phyloP scores from a whole-genome alignment of 1,140 invertebrate genomes.

The Drosophila tropicalis region DNA sequence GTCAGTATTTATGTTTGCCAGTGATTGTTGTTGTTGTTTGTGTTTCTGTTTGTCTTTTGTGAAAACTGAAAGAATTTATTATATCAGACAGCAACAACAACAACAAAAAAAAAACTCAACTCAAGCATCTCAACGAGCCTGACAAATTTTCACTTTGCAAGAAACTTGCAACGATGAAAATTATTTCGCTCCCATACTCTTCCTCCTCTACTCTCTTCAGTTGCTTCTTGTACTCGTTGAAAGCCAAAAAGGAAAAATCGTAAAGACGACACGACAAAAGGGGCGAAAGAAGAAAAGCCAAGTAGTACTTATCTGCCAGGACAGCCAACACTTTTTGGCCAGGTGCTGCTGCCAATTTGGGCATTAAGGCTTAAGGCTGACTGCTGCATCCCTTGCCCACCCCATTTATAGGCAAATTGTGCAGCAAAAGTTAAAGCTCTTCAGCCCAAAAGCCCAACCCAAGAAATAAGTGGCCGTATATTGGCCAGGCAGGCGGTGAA shows the following conservation, averaged over 20 bases:
- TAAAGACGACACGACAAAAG: constrained; percentile 24
- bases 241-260: constrained; percentile 19
- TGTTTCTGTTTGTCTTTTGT: constrained; percentile 65
- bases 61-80: constrained; percentile 78
- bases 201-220: background rate
- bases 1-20: constrained; percentile 71
- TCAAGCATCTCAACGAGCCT: constrained; percentile 67
- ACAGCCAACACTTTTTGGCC: constrained; percentile 61
- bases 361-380: constrained; percentile 65
- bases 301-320: constrained; percentile 72
- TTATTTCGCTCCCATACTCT: constrained; percentile 47
- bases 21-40: constrained; percentile 41
- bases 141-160: constrained; percentile 81
- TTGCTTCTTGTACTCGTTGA: constrained; percentile 28
- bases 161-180: constrained; percentile 74
- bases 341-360: constrained; percentile 79
- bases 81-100: constrained; percentile 50
- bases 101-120: background rate
- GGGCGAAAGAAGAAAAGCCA: constrained; percentile 23
- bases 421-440: constrained; percentile 18
- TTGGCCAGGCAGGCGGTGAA: background rate
- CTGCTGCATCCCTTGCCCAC: constrained; percentile 36
- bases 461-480: background rate
- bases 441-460: background rate
- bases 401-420: constrained; percentile 51